Conservation (phyloP, 2,113 vertebrate species). For the Calidris pygmaea region DNA sequence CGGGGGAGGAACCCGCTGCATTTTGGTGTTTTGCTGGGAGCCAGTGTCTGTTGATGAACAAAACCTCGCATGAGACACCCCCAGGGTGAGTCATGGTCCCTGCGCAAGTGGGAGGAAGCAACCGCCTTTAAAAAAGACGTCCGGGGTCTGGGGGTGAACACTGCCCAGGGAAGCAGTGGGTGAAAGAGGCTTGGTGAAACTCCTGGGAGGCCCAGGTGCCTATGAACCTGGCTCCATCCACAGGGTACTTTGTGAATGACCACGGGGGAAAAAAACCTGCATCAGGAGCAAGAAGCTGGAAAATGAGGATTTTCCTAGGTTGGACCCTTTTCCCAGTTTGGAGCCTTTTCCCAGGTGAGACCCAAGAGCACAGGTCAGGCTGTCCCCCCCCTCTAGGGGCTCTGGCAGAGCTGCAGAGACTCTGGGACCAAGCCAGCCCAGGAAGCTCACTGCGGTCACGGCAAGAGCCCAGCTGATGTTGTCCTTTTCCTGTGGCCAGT, state of each 20-base stretch:
- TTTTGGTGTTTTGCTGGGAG: not conserved
- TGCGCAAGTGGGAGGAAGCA: not conserved
- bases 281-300: not conserved
- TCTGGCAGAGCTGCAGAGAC: not conserved
- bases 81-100: not conserved
- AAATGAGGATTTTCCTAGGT: slow-evolving; percentile 8
- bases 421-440: fast-evolving
- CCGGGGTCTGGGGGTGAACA: not conserved
- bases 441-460: fast-evolving
- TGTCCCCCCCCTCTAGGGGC: not conserved
- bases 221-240: not conserved
- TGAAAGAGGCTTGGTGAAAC: not conserved
- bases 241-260: not conserved
- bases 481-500: not conserved
- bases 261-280: fast-evolving
- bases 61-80: not conserved
- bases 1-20: fast-evolving
- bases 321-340: slow-evolving; percentile 22
- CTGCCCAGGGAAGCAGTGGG: not conserved
- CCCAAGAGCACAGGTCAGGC: not conserved
- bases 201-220: fast-evolving
- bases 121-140: not conserved
- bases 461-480: not conserved
- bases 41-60: not conserved
- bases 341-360: not conserved